These are phyloP conservation scores for Axinella damicornis DNA, from an alignment of 37 sponge, comb jelly and placozoan species.

Conservation along the genomic window DNA sequence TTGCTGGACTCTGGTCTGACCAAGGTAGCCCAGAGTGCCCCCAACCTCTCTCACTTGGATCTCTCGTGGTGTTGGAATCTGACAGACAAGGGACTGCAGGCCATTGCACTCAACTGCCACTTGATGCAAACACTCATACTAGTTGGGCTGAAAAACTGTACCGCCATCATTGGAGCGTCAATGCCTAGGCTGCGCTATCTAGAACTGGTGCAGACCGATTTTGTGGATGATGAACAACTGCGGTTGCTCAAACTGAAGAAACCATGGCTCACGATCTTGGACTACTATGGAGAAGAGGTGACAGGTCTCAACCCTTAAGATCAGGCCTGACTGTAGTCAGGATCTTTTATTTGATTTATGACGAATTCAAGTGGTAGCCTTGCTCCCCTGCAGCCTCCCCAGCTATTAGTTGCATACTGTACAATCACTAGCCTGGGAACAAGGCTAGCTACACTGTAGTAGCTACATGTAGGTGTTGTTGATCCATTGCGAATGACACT, in stretches of 20 bases:
- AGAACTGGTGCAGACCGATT: conserved; percentile 16
- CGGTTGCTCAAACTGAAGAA: not conserved
- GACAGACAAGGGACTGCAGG: conserved; percentile 23
- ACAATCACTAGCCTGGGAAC: too few relatives aligned
- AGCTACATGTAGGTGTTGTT: too few relatives aligned
- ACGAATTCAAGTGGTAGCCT: too few relatives aligned
- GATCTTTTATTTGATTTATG: too few relatives aligned
- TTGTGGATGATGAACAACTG: conserved; percentile 21
- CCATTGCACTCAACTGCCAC: not conserved
- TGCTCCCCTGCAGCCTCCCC: too few relatives aligned
- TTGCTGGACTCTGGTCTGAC: not conserved
- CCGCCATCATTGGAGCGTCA: not conserved
- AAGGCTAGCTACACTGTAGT: too few relatives aligned
- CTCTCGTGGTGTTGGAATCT: conserved; percentile 40
- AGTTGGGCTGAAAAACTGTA: conserved; percentile 14
- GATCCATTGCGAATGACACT: too few relatives aligned
- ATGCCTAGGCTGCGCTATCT: not conserved
- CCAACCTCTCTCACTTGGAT: conserved; percentile 10
- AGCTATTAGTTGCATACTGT: too few relatives aligned
- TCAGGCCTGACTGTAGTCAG: too few relatives aligned
- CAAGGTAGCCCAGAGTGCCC: conserved; percentile 4
- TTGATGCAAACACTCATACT: conserved; percentile 12
- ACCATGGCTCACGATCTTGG: conserved; percentile 1
- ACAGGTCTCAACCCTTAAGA: too few relatives aligned
- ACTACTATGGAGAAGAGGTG: conserved; percentile 23